Conservation (phyloP, 2,888 invertebrate genomes). For the Cantharis nigra region DNA sequence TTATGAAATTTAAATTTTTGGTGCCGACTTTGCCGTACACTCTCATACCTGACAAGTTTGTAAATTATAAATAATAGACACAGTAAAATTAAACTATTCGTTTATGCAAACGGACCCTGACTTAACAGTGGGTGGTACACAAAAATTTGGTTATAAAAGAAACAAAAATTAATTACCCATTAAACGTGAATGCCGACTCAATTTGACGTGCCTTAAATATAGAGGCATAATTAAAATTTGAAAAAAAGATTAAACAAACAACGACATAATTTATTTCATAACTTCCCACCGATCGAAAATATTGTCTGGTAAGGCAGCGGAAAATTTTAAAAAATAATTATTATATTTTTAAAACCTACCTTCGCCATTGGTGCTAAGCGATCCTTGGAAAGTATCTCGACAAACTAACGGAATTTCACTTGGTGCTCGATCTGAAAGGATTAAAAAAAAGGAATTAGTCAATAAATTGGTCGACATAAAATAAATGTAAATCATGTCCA, state of each 20-base stretch:
- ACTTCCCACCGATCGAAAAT: neutral
- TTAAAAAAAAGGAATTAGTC: constrained; percentile 26
- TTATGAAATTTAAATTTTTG: neutral
- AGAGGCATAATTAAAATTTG: neutral
- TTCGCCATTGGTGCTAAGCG: constrained; percentile 83
- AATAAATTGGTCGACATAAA: neutral
- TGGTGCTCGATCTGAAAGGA: constrained; percentile 65
- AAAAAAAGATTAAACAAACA: neutral
- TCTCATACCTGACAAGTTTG: neutral
- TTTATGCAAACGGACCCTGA: neutral
- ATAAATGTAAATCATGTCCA: neutral
- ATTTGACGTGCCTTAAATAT: neutral
- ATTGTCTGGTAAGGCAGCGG: no score
- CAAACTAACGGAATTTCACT: constrained; percentile 68
- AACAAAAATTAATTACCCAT: constrained; percentile 3
- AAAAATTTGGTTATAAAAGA: neutral
- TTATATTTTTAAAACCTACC: constrained; percentile 62
- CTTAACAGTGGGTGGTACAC: constrained; percentile 1
- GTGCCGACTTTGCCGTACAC: neutral
- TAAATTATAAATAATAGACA: constrained; percentile 1
- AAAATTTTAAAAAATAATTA: no score
- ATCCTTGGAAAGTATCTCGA: constrained; percentile 70
- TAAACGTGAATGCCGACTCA: neutral
- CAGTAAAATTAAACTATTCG: neutral
- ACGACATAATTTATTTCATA: neutral